phyloP scores from a whole-genome alignment of 2,888 invertebrate genomes.

The Neoscelio sp. region DNA sequence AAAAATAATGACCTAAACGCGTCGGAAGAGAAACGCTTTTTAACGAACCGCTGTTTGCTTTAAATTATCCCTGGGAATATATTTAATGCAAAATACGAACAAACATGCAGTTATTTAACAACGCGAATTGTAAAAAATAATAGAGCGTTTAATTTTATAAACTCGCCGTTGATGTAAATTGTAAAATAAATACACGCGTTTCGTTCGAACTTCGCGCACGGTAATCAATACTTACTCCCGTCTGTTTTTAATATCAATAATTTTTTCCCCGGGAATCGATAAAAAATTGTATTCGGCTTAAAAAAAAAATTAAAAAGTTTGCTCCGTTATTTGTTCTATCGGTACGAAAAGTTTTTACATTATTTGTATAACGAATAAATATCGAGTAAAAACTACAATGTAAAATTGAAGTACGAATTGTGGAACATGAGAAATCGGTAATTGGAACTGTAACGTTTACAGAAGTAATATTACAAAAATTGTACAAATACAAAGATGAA shows the following conservation, averaged over 20 bases:
- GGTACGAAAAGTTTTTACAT: conserved; percentile 35
- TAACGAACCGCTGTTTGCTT: no score
- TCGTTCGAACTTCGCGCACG: no score
- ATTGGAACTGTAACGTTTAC: conserved; percentile 17
- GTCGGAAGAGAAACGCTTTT: neutral
- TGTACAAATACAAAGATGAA: conserved; percentile 14
- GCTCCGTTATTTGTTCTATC: conserved; percentile 22
- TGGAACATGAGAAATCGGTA: conserved; percentile 21
- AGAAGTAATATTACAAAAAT: conserved; percentile 28
- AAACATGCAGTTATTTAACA: no score
- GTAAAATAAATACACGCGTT: no score
- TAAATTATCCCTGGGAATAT: no score
- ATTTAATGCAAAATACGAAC: no score
- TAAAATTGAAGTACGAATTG: conserved; percentile 21
- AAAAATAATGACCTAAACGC: neutral
- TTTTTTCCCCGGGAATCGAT: neutral
- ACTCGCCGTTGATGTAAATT: no score
- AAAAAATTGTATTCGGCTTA: conserved; percentile 5
- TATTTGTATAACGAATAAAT: conserved; percentile 40
- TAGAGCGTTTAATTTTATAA: no score
- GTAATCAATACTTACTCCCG: no score
- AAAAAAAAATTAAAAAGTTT: conserved; percentile 9
- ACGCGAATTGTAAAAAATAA: no score
- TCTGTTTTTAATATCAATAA: neutral
- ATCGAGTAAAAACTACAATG: conserved; percentile 8